Evolutionary conservation across 2,113 vertebrate species (phyloP), one percentile per base, ranked within the genome.

Genomic region (Platysteira castanea): DNA sequence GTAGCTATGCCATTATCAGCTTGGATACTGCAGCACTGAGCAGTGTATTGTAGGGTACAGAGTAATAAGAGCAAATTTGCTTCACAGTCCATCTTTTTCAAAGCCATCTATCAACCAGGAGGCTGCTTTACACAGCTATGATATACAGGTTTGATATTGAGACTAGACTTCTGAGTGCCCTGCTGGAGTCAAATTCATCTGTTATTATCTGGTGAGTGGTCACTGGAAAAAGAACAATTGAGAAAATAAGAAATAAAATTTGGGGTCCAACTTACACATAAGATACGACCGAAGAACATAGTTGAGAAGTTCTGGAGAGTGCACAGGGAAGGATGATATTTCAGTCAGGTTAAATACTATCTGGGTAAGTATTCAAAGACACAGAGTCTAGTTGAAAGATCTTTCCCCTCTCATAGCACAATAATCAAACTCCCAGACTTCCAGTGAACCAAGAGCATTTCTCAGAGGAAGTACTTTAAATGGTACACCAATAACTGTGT

Each of bases 401-500:
- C 33, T 10, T 83, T 23, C 6, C 15, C 11, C 8, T 59, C 54
- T 86, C 30, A 27, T 30, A 67, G 26, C 52, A 83, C 83, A 84
- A 82, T 30, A 87, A 75, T 10, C 61, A 73, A 56, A 76, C 6
- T 59, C 24, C 18, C 49, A 70, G 31, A 56, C 12, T 17, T 90
- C 28, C 50, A 79, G 61, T 68, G 76, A 97, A 67, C n/a, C 23
- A 59, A 80, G 53, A 73, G 5, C 37, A 74, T 54, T 89, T 90
- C 61, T 85, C 54, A 87, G 71, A 74, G 21, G 35, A 71, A 75
- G 23, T 4, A 8, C 8, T 77, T 96, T 94, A 93, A 93, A 84
- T 87, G 39, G 52, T 94, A 96, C 94, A 97, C 84, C 89, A 96
- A 91, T 87, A 96, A 84, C 60, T 90, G 54, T 94, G 84, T 87